Conservation (phyloP, 1,140 invertebrate species). For the Maniola jurtina region DNA sequence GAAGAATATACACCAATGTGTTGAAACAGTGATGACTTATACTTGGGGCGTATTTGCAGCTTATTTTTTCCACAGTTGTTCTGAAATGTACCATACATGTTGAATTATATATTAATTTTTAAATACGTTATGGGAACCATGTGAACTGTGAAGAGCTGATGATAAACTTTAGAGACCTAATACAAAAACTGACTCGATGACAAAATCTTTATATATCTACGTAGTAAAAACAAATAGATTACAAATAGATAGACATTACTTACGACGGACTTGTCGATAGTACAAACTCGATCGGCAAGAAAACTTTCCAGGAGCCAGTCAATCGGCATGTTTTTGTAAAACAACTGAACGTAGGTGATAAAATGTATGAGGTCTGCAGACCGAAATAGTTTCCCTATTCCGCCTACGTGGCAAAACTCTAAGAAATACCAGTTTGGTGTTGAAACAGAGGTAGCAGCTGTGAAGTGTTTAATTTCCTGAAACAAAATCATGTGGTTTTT, state of each 20-base stretch:
- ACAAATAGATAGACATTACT: no score
- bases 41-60: conserved; percentile 90
- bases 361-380: conserved; percentile 92
- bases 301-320: conserved; percentile 97
- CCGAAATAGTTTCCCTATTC: conserved; percentile 97
- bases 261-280: conserved; percentile 89
- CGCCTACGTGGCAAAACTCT: conserved; percentile 96
- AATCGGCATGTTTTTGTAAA: conserved; percentile 97
- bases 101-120: no score
- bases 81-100: conserved; percentile 74
- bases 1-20: conserved; percentile 98
- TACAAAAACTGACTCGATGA: background rate
- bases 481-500: conserved; percentile 28
- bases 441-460: conserved; percentile 86
- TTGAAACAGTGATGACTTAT: conserved; percentile 96
- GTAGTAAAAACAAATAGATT: conserved; percentile 18
- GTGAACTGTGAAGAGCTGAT: no score
- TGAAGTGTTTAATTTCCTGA: conserved; percentile 91
- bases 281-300: conserved; percentile 94
- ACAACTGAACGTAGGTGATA: conserved; percentile 96
- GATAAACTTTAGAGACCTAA: conserved; percentile 2
- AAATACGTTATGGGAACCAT: no score
- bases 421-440: conserved; percentile 94
- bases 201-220: no score
- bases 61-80: conserved; percentile 93